phyloP scores from a whole-genome alignment of 2,888 invertebrate genomes.

The Catocala sponsa region DNA sequence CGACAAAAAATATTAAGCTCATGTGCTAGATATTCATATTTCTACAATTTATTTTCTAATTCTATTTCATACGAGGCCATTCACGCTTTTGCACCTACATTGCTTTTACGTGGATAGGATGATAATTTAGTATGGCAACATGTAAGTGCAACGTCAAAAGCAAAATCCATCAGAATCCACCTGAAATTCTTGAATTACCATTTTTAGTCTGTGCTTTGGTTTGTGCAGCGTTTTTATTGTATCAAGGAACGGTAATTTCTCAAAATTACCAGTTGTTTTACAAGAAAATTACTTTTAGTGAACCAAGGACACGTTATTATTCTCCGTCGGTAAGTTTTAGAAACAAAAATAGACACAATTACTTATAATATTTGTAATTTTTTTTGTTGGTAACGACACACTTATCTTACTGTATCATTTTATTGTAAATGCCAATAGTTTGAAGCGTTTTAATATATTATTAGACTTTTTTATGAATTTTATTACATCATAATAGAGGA shows the following conservation, averaged over 20 bases:
- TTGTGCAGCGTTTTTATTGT: conserved; percentile 30
- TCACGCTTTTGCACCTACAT: too few relatives aligned
- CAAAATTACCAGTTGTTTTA: conserved; percentile 32
- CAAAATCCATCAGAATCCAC: not conserved
- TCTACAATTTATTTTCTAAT: too few relatives aligned
- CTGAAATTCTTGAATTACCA: conserved; percentile 24
- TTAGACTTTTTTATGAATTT: conserved; percentile 11
- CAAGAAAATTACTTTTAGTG: conserved; percentile 35
- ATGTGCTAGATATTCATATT: too few relatives aligned
- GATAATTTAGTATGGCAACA: conserved; percentile 24
- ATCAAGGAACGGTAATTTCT: conserved; percentile 39
- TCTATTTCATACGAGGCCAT: too few relatives aligned
- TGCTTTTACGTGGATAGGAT: too few relatives aligned
- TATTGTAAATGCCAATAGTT: conserved; percentile 18
- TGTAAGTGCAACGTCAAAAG: conserved; percentile 28
- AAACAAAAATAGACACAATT: conserved; percentile 10
- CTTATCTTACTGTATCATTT: conserved; percentile 20
- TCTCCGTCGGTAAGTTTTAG: conserved; percentile 44
- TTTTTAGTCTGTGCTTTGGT: conserved; percentile 46
- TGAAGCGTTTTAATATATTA: conserved; percentile 8
- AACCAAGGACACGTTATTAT: conserved; percentile 23
- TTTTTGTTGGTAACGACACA: conserved; percentile 25
- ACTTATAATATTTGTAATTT: conserved; percentile 8
- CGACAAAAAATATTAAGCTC: too few relatives aligned
- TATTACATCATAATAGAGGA: conserved; percentile 37